These are phyloP conservation scores for Aleiodes sp. DNA, from an alignment of 1,140 invertebrate genomes.

Conservation along the genomic window DNA sequence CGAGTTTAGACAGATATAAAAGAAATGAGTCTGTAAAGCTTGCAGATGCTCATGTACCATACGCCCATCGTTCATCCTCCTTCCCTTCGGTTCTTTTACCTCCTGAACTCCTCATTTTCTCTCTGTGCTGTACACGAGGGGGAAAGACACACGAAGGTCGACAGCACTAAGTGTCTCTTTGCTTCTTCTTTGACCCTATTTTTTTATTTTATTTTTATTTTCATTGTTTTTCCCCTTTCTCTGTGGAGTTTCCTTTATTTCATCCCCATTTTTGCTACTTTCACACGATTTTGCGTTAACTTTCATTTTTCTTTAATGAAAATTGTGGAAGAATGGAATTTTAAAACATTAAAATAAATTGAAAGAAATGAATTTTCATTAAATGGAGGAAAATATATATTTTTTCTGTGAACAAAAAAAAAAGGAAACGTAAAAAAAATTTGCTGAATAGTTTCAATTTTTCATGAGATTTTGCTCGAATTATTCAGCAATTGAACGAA, in stretches of 20 bases:
- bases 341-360: background rate
- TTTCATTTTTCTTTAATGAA: no score
- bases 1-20: background rate
- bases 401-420: no score
- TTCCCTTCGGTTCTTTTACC: background rate
- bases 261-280: background rate
- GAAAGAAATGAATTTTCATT: background rate
- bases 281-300: no score
- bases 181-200: conserved; percentile 21
- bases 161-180: conserved; percentile 12
- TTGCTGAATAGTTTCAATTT: no score
- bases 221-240: background rate
- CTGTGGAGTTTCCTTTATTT: background rate
- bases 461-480: no score
- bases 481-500: no score
- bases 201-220: background rate
- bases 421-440: no score
- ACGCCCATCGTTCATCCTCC: background rate
- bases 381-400: background rate
- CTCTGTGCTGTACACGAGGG: background rate
- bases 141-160: conserved; percentile 12
- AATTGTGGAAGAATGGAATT: no score
- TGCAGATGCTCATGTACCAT: background rate
- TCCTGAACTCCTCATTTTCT: background rate
- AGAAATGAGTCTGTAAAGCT: background rate